Percentiles rank a stretch among this genome's conserved stretches.
phyloP scores from a whole-genome alignment of 1,140 invertebrate species.

The Scaptomyza pallida region DNA sequence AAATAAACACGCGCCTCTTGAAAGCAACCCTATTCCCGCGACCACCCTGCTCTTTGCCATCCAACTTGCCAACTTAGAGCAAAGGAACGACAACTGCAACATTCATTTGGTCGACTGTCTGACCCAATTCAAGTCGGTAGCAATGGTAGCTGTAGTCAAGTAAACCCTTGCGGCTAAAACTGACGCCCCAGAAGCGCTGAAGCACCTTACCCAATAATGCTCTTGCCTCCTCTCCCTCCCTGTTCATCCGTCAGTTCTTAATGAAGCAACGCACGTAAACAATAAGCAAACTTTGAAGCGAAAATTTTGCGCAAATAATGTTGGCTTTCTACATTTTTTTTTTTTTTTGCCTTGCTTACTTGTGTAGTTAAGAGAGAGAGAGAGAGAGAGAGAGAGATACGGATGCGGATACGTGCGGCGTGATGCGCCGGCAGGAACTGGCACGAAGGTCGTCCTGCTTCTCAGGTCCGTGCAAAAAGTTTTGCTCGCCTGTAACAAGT shows the following conservation, averaged over 20 bases:
- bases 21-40: constrained; percentile 46
- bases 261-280: constrained; percentile 82
- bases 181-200: constrained; percentile 22
- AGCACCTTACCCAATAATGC: constrained; percentile 3
- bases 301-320: constrained; percentile 81
- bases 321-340: constrained; percentile 52
- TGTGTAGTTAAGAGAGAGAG: background rate
- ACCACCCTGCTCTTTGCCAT: background rate
- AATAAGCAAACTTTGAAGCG: constrained; percentile 82
- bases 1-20: constrained; percentile 75
- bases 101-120: constrained; percentile 56
- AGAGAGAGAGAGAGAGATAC: constrained; percentile 44
- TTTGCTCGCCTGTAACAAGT: constrained; percentile 76
- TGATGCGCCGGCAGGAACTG: constrained; percentile 68
- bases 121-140: constrained; percentile 67
- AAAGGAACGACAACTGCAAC: constrained; percentile 41
- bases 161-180: constrained; percentile 58
- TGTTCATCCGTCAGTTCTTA: constrained; percentile 59
- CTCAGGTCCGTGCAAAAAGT: constrained; percentile 49
- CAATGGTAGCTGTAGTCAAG: constrained; percentile 63
- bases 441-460: constrained; percentile 67
- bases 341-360: constrained; percentile 22
- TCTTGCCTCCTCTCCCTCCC: background rate
- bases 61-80: background rate
- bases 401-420: constrained; percentile 74